Percentiles rank a stretch among this genome's conserved stretches.
phyloP scores from a whole-genome alignment of 2,797 vertebrate species.

The Hemitrygon akajei region DNA sequence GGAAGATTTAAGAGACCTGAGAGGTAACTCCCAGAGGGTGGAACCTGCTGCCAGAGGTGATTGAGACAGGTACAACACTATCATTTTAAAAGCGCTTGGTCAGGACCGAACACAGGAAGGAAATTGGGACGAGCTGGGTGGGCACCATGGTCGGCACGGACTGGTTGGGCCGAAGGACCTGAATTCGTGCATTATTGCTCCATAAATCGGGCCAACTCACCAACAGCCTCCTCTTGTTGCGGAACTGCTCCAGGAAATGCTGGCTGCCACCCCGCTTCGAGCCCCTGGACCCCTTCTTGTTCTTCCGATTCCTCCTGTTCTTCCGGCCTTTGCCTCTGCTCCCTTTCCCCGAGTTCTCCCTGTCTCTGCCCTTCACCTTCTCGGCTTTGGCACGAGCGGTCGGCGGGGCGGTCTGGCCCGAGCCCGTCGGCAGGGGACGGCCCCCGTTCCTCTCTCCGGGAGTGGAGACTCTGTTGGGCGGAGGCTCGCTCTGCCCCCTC shows the following conservation, averaged over 20 bases:
- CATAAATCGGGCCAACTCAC: slow-evolving; percentile 48
- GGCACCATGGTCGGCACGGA: too few species aligned
- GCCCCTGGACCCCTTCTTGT: not conserved
- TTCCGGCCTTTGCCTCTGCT: not conserved
- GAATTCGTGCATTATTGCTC: too few species aligned
- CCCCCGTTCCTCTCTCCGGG: not conserved
- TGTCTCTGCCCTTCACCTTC: not conserved
- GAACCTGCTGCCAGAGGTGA: too few species aligned
- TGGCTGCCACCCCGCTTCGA: slow-evolving; percentile 20
- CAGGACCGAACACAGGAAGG: too few species aligned
- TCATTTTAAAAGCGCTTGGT: too few species aligned
- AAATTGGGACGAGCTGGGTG: too few species aligned
- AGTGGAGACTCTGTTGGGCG: too few species aligned
- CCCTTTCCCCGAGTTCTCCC: not conserved
- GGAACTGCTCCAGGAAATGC: slow-evolving; percentile 56
- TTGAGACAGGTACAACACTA: too few species aligned
- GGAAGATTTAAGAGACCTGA: too few species aligned
- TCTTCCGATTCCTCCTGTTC: slow-evolving; percentile 9
- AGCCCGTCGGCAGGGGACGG: not conserved
- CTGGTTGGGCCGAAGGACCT: too few species aligned
- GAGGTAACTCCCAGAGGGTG: too few species aligned
- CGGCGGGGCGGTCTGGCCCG: not conserved
- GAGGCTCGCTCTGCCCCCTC: not conserved
- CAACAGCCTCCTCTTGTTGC: slow-evolving; percentile 60
- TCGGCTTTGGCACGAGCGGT: not conserved